These are phyloP conservation scores for Pissodes strobi DNA, from an alignment of 1,140 invertebrate species.

Conservation along the genomic window DNA sequence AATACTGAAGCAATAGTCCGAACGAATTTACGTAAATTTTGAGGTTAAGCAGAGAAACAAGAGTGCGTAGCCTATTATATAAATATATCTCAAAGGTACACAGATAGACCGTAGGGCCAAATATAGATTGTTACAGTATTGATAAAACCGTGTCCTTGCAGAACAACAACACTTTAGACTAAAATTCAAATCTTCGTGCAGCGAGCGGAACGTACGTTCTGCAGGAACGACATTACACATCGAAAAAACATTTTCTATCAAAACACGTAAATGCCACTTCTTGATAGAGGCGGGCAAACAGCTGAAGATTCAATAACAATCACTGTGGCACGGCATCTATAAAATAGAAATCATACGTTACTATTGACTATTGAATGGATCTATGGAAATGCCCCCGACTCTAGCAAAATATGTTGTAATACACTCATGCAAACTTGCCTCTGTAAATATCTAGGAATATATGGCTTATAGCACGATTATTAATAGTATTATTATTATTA, in stretches of 20 bases:
- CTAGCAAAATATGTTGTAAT: slow-evolving; percentile 22
- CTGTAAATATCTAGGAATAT: slow-evolving; percentile 36
- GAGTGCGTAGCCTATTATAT: slow-evolving; percentile 44
- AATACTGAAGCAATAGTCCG: slow-evolving; percentile 38
- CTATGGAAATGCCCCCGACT: slow-evolving; percentile 12
- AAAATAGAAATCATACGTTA: slow-evolving; percentile 30
- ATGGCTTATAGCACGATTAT: slow-evolving; percentile 38
- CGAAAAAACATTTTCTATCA: slow-evolving; percentile 51
- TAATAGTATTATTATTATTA: slow-evolving; percentile 48
- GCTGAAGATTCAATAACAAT: slow-evolving; percentile 35
- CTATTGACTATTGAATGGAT: not conserved
- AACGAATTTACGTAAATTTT: slow-evolving; percentile 35
- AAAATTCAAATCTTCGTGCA: slow-evolving; percentile 11
- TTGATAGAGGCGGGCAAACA: slow-evolving; percentile 46
- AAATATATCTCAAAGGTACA: slow-evolving; percentile 38
- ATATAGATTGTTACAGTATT: slow-evolving; percentile 36
- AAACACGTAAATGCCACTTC: slow-evolving; percentile 49
- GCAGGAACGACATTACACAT: slow-evolving; percentile 42
- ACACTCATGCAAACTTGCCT: slow-evolving; percentile 19
- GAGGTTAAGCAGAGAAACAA: slow-evolving; percentile 54
- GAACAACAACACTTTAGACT: slow-evolving; percentile 14
- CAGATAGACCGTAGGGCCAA: slow-evolving; percentile 13
- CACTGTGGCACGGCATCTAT: slow-evolving; percentile 39
- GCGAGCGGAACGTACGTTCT: slow-evolving; percentile 14
- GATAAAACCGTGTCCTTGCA: slow-evolving; percentile 33